phyloP scores from a whole-genome alignment of 2,113 vertebrate species.

The Corythornis madagascariensis region DNA sequence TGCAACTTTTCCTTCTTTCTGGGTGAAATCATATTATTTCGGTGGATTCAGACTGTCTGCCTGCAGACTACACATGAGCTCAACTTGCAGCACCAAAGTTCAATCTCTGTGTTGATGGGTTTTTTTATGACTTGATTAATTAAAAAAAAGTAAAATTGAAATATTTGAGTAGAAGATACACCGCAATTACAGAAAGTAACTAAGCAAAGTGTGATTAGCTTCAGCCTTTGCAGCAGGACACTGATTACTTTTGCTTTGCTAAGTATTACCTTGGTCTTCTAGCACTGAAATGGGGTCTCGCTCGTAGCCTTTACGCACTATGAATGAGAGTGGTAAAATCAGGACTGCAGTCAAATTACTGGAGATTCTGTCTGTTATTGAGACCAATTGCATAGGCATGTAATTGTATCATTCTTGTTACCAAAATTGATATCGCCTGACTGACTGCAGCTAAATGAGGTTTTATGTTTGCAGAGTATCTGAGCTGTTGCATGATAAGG shows the following conservation, averaged over 20 bases:
- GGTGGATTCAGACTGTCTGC: constrained; percentile 49
- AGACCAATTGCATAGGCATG: neutral
- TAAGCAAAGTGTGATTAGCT: neutral
- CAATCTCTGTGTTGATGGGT: neutral
- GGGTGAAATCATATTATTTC: neutral
- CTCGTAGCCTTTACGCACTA: rapidly evolving
- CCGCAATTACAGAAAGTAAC: neutral
- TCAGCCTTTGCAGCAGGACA: neutral
- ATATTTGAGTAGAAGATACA: neutral
- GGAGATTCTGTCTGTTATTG: neutral
- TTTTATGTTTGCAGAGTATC: constrained; percentile 25
- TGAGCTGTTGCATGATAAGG: neutral
- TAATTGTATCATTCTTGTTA: constrained; percentile 14
- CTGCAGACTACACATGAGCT: neutral
- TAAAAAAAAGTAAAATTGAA: neutral
- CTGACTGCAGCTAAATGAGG: neutral
- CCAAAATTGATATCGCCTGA: constrained; percentile 12
- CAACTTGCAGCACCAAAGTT: neutral
- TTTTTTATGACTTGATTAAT: neutral
- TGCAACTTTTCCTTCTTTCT: neutral
- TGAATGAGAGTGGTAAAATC: neutral
- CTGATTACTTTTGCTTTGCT: neutral
- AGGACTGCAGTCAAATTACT: neutral
- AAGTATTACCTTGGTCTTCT: neutral
- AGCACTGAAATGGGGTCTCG: neutral